Conservation (phyloP, 2,888 invertebrate species). For the Nebria salina region DNA sequence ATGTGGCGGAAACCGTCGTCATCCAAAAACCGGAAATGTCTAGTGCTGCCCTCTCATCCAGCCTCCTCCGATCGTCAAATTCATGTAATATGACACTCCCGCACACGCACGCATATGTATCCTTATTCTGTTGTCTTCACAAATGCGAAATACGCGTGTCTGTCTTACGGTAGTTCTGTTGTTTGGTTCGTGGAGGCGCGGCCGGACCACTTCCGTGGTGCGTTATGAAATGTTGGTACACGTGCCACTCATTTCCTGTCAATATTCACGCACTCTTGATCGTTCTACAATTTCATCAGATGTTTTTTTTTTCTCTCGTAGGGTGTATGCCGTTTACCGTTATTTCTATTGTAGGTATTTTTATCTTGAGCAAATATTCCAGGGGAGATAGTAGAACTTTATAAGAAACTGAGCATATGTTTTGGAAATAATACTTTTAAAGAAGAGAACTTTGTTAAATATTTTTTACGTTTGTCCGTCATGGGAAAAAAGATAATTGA, state of each 20-base stretch:
- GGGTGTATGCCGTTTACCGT: conserved; percentile 21
- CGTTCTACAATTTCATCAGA: background rate
- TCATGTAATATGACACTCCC: background rate
- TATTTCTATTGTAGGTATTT: conserved; percentile 5
- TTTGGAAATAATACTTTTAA: background rate
- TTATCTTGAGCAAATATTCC: conserved; percentile 14
- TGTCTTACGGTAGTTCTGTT: background rate
- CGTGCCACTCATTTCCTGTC: conserved; percentile 42
- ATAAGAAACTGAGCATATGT: background rate
- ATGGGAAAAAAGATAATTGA: background rate
- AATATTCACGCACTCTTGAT: conserved; percentile 8
- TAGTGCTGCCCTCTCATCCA: conserved; percentile 28
- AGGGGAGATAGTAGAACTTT: conserved; percentile 21
- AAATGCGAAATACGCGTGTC: conserved; percentile 1
- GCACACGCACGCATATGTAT: background rate
- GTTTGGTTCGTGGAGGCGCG: conserved; percentile 21
- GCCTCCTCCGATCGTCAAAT: background rate
- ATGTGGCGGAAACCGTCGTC: conserved; percentile 37
- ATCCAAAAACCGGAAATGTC: conserved; percentile 26
- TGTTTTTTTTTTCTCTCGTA: background rate
- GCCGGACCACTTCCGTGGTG: conserved; percentile 37
- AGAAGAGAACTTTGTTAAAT: too few species aligned
- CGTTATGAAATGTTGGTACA: conserved; percentile 29
- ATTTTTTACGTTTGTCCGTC: background rate
- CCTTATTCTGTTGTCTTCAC: background rate